phyloP scores from a whole-genome alignment of 2,888 invertebrate species.

The Rhyacophila evoluta region DNA sequence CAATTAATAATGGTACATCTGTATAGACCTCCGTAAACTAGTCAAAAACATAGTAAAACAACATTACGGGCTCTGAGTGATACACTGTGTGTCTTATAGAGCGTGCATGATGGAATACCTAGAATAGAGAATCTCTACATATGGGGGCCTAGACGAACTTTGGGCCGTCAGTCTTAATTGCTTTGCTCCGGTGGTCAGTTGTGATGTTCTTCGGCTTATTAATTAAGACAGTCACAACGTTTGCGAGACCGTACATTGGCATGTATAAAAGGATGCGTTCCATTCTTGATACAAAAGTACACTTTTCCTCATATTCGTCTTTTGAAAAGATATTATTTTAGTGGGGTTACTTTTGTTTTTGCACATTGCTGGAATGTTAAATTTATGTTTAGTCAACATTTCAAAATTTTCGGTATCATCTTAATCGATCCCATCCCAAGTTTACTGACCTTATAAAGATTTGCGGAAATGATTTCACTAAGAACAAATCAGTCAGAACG shows the following conservation, averaged over 20 bases:
- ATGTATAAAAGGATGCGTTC: constrained; percentile 34
- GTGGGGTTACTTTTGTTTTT: constrained; percentile 58
- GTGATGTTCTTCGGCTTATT: background rate
- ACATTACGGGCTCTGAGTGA: constrained; percentile 29
- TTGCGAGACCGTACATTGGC: constrained; percentile 38
- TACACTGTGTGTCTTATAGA: constrained; percentile 39
- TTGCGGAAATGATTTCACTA: constrained; percentile 59
- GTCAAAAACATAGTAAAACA: constrained; percentile 50
- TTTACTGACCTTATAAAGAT: constrained; percentile 68
- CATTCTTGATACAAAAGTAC: constrained; percentile 11
- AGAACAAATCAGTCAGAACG: constrained; percentile 1
- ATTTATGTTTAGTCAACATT: constrained; percentile 69
- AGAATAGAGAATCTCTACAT: constrained; percentile 46
- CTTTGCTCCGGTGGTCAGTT: background rate
- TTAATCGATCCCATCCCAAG: constrained; percentile 60
- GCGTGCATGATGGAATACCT: constrained; percentile 35
- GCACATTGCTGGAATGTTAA: constrained; percentile 71
- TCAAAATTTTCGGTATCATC: constrained; percentile 61
- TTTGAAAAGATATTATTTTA: constrained; percentile 51
- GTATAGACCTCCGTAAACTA: constrained; percentile 49
- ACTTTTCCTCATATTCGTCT: constrained; percentile 38
- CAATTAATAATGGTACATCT: constrained; percentile 42
- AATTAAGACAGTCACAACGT: constrained; percentile 25
- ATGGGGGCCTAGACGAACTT: background rate
- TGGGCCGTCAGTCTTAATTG: background rate